phyloP scores from a whole-genome alignment of 1,140 invertebrate species.

The Antheraea mylitta region DNA sequence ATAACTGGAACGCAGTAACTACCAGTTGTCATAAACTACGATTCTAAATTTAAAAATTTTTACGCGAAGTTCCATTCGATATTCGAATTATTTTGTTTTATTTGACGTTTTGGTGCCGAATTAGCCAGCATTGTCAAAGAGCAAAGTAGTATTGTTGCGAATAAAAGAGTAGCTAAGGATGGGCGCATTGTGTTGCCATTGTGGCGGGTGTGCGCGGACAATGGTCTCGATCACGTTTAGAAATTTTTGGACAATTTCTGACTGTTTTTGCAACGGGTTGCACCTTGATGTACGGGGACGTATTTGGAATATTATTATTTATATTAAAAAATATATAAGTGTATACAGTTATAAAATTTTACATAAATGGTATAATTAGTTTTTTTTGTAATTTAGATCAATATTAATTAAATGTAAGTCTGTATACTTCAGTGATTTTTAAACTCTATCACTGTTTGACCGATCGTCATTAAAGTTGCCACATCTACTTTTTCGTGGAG shows the following conservation, averaged over 20 bases:
- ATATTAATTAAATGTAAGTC: too few relatives aligned
- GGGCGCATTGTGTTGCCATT: conserved; percentile 66
- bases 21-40: neutral
- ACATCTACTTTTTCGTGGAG: too few relatives aligned
- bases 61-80: neutral
- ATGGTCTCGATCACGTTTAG: conserved; percentile 65
- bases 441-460: too few relatives aligned
- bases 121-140: neutral
- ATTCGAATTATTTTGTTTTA: neutral
- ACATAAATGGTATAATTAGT: too few relatives aligned
- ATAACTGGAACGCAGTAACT: conserved; percentile 15
- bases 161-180: conserved; percentile 74
- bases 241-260: conserved; percentile 73
- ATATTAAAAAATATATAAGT: too few relatives aligned
- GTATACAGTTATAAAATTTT: too few relatives aligned
- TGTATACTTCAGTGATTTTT: too few relatives aligned
- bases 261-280: conserved; percentile 74
- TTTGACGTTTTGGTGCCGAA: neutral
- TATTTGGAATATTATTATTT: conserved; percentile 20
- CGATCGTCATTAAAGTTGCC: too few relatives aligned
- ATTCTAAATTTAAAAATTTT: neutral
- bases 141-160: conserved; percentile 44
- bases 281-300: conserved; percentile 64
- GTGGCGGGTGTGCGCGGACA: conserved; percentile 70
- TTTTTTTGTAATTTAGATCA: too few relatives aligned